phyloP scores from a whole-genome alignment of 2,797 vertebrate species.

The Sciurus carolinensis region DNA sequence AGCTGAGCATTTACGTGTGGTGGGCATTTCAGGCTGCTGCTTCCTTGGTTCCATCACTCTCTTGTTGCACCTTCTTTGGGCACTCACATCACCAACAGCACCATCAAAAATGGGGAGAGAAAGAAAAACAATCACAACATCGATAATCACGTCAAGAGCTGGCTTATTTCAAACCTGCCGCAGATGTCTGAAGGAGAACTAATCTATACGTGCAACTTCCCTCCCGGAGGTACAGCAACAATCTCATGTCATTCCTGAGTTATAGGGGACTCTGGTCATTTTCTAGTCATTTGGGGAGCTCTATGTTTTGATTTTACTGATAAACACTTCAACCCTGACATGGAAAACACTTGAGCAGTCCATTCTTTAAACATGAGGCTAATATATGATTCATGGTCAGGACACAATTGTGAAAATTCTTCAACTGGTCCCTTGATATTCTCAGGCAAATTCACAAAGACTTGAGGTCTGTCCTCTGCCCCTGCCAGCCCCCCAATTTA shows the following conservation, averaged over 20 bases:
- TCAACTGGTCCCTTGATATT: not conserved
- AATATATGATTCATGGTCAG: slow-evolving; percentile 34
- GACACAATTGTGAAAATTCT: not conserved
- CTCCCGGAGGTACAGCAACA: not conserved
- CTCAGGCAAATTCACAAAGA: not conserved
- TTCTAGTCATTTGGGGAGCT: slow-evolving; percentile 42
- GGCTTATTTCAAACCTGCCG: slow-evolving; percentile 20
- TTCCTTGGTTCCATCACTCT: not conserved
- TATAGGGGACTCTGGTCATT: slow-evolving; percentile 46
- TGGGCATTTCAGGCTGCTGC: not conserved
- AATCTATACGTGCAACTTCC: not conserved
- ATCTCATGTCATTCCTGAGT: not conserved
- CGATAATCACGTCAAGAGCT: not conserved
- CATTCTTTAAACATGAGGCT: slow-evolving; percentile 54
- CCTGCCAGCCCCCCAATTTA: not conserved
- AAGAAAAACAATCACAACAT: not conserved
- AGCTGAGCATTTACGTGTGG: not conserved
- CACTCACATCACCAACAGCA: not conserved
- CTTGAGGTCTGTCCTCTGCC: not conserved
- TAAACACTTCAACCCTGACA: not conserved
- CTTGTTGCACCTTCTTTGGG: not conserved
- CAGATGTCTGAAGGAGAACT: not conserved
- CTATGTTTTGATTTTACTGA: slow-evolving; percentile 44
- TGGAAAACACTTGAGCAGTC: slow-evolving; percentile 36
- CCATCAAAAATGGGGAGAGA: not conserved